Base-by-base conservation (phyloP, 2,888 invertebrate genomes). In the Ichneumoninae sp. region DNA sequence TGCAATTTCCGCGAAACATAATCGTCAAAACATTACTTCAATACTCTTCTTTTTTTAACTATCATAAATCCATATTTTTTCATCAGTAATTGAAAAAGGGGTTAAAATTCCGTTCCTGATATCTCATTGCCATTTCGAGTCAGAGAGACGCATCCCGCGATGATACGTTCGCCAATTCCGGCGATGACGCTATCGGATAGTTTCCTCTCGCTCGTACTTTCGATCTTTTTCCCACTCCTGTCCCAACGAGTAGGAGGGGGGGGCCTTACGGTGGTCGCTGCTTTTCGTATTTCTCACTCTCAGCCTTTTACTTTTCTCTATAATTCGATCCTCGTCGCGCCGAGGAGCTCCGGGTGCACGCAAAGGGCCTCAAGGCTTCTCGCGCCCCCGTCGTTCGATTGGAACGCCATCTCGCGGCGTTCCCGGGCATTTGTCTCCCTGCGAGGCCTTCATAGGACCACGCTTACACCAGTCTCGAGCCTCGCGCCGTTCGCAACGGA, bases 401-500 rank as follows among this genome's bases (percentile, higher is more conserved):
- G 52, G 33, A 74, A 63, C 80, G 68, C 82, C 82, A 80, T 81
- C 82, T 83, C 26, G 33, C 52, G 78, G 69, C 78, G 26, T 66
- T 60, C 68, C 57, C 30, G 68, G 30, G 68, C 69, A 54, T 66
- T 52, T 52, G 63, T 57, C 69, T 44, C 65, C 40, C 75, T 36
- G 74, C 70, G 66, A 70, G 83, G 57, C 44, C 54, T 68, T 54
- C 69, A 66, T 68, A 52, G 77, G 74, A 79, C 73, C 82, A 70
- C 81, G 80, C 80, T 74, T 70, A 83, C 83, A 80, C 76, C 90
- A 93, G 93, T 93, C 91, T 91, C 90, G 92, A 91, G 90, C 87
- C 89, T 91, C 91, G 92, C 91, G 93, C 92, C 90, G 90, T 88
- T 87, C 89, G 89, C 86, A 85, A 84, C 88, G 89, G 89, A 88